Base-by-base conservation (phyloP, 2,888 invertebrate genomes). In the Drosophila rubida region DNA sequence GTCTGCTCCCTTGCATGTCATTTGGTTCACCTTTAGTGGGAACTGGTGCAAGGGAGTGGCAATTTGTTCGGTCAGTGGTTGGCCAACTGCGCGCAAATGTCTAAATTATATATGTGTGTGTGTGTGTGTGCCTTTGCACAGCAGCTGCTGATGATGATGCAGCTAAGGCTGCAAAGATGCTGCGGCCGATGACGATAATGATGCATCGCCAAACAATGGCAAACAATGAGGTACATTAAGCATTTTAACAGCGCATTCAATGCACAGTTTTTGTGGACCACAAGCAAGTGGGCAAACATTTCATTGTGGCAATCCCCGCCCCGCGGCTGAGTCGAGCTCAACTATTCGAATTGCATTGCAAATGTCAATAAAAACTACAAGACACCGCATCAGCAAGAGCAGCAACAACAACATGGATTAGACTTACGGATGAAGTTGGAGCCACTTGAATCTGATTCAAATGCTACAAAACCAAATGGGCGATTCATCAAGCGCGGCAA, bases 31-130 rank as follows among this genome's bases (percentile, higher is more conserved):
- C 78, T 75, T 75, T 73, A 62, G 44, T 69, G 66, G 73, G 69
- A 82, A 79, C 67, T 86, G 73, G 86, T 73, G 80, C 83, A 79
- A 49, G 60, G 80, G 80, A 71, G 81, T 69, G 84, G 76, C 60
- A 35, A 69, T 37, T 32, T 51, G 62, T 49, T 35, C 45, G 44
- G 59, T 51, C 59, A 58, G 57, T 60, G 59, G 32, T 77, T 75
- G 67, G 74, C 66, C 74, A 77, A 71, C 61, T 44, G 30, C 42
- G 23, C 57, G 64, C 64, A 57, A 74, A 74, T 74, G 72, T 74
- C 72, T 74, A 76, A 74, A 74, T 74, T 66, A 46, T 57, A n/a
- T 66, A 46, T 19, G 19, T 19, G 48, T 57, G 41, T 30, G 67
- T 62, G n/a, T 35, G 27, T 7, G 9, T 27, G 7, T 27, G 27